These are phyloP conservation scores for Electrophaes corylata DNA, from an alignment of 2,888 invertebrate species.

Conservation along the genomic window DNA sequence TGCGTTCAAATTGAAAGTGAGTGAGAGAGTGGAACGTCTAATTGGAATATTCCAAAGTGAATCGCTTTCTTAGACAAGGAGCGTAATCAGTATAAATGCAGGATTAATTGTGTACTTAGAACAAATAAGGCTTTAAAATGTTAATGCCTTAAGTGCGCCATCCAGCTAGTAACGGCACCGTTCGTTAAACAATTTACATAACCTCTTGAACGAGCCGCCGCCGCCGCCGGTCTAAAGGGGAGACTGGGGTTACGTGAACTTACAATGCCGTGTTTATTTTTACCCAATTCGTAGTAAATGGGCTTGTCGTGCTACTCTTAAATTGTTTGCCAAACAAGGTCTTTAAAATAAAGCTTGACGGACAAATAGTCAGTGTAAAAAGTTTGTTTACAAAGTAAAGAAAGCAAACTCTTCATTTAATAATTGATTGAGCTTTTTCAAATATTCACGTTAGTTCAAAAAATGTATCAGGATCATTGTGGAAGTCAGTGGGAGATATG, in stretches of 20 bases:
- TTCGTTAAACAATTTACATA: conserved; percentile 78
- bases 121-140: conserved; percentile 75
- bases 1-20: conserved; percentile 24
- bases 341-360: conserved; percentile 33
- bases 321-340: conserved; percentile 40
- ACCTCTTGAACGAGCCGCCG: conserved; percentile 51
- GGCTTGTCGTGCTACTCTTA: conserved; percentile 36
- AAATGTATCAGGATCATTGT: no score
- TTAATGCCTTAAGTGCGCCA: conserved; percentile 73
- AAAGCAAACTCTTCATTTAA: conserved; percentile 16
- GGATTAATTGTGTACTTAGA: conserved; percentile 75
- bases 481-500: no score
- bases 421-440: neutral
- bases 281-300: conserved; percentile 38
- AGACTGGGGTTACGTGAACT: conserved; percentile 32
- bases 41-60: conserved; percentile 64
- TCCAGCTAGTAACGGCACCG: conserved; percentile 62
- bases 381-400: conserved; percentile 26
- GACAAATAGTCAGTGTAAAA: conserved; percentile 35
- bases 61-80: conserved; percentile 37
- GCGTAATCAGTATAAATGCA: conserved; percentile 72
- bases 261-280: conserved; percentile 42
- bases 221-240: conserved; percentile 28
- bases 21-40: conserved; percentile 45
- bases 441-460: neutral